phyloP scores from a whole-genome alignment of 2,797 vertebrate genomes.

The Sphaeramia orbicularis region DNA sequence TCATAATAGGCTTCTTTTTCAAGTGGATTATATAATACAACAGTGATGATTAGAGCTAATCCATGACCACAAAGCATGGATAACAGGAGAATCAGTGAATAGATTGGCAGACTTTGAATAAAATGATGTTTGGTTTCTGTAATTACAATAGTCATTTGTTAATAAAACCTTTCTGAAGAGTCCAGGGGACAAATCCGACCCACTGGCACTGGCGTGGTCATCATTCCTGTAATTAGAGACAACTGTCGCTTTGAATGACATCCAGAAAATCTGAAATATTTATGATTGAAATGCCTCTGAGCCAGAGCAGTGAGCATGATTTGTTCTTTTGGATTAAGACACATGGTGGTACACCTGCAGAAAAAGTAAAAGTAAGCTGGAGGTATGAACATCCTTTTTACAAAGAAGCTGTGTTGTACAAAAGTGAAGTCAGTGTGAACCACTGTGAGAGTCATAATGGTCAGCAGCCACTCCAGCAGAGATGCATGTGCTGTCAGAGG shows the following conservation, averaged over 20 bases:
- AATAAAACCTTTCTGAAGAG: slow-evolving; percentile 32
- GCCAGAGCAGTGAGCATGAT: neutral
- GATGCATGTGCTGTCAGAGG: slow-evolving; percentile 57
- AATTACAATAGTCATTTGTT: slow-evolving; percentile 49
- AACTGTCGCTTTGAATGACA: slow-evolving; percentile 22
- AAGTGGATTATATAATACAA: slow-evolving; percentile 66
- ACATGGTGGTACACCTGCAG: slow-evolving; percentile 4
- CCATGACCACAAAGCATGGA: slow-evolving; percentile 53
- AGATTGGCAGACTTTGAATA: slow-evolving; percentile 38
- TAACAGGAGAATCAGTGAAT: slow-evolving; percentile 47
- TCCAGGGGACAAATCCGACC: slow-evolving; percentile 16
- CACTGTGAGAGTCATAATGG: slow-evolving; percentile 54
- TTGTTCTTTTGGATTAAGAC: slow-evolving; percentile 17
- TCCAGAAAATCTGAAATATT: slow-evolving; percentile 27
- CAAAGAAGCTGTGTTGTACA: slow-evolving; percentile 34
- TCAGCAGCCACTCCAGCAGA: slow-evolving; percentile 54
- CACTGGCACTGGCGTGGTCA: slow-evolving; percentile 12
- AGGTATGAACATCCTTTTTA: slow-evolving; percentile 25
- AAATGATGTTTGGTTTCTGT: slow-evolving; percentile 49
- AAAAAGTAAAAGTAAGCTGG: slow-evolving; percentile 8
- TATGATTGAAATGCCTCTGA: neutral
- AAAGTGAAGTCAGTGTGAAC: slow-evolving; percentile 39
- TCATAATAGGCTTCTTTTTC: slow-evolving; percentile 59
- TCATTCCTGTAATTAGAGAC: slow-evolving; percentile 16
- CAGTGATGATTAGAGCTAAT: slow-evolving; percentile 69